Conservation (phyloP, 37 sponge, comb jelly and placozoan genomes). For the Beroe ovata region DNA sequence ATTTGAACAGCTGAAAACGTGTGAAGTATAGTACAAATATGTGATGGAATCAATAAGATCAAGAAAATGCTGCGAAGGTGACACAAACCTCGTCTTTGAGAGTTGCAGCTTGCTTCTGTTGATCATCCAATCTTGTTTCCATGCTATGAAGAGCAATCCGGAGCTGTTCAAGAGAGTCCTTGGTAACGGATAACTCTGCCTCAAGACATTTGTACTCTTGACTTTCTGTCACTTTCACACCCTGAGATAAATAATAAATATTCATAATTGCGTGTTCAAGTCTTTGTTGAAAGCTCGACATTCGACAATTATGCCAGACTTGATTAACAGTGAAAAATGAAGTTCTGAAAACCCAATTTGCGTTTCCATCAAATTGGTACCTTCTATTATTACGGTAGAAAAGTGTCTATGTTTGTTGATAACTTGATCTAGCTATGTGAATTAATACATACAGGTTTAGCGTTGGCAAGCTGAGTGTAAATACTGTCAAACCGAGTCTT, state of each 20-base stretch:
- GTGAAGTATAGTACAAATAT: neutral
- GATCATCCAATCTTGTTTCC: neutral
- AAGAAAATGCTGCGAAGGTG: neutral
- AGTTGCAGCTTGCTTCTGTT: neutral
- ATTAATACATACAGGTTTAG: neutral
- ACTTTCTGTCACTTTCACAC: constrained; percentile 12
- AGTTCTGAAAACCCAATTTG: no score
- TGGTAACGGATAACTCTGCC: neutral
- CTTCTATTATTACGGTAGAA: no score
- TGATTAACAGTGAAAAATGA: no score
- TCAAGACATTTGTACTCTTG: neutral
- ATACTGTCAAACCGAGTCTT: neutral
- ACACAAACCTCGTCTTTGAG: neutral
- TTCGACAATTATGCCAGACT: no score
- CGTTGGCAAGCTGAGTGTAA: neutral
- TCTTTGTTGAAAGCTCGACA: no score
- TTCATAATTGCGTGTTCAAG: no score
- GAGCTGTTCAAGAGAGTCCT: neutral
- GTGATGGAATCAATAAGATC: neutral
- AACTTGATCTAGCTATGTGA: neutral
- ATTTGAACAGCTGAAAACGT: constrained; percentile 12
- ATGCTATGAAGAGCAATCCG: neutral
- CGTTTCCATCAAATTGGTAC: no score
- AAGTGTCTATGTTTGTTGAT: neutral
- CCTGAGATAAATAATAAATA: neutral